These are phyloP conservation scores for Stictonetta naevosa DNA, from an alignment of 2,113 vertebrate genomes.

Conservation along the genomic window DNA sequence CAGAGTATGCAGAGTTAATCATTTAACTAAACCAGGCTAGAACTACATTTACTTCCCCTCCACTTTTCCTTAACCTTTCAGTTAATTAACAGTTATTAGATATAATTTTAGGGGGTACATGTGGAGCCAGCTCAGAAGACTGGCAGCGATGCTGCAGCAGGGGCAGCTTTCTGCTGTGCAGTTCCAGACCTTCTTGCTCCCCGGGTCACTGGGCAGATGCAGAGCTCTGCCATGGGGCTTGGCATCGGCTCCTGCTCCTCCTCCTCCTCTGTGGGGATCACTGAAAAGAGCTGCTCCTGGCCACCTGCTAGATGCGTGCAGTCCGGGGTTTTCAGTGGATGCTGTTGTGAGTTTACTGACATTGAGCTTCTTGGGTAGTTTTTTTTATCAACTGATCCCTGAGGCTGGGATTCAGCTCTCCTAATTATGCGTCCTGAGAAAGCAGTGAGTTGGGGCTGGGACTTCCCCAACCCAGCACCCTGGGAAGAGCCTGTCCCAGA, in stretches of 20 bases:
- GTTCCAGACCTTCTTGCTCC: rapidly evolving
- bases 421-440: neutral
- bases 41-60: neutral
- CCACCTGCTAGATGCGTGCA: neutral
- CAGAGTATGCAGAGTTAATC: neutral
- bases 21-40: neutral
- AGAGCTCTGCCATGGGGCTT: neutral
- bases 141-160: neutral
- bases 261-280: neutral
- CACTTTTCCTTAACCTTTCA: neutral
- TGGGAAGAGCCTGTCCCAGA: neutral
- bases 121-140: neutral
- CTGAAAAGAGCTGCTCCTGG: neutral
- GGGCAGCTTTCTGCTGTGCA: neutral
- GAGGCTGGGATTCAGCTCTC: neutral
- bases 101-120: neutral
- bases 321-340: neutral
- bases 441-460: neutral
- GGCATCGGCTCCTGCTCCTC: neutral
- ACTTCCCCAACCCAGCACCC: neutral
- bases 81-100: neutral
- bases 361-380: neutral
- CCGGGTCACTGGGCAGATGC: neutral
- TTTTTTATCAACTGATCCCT: neutral
- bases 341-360: neutral